A percentile compares a stretch with the other conserved stretches of the same genome.
These are phyloP conservation scores for Schizopygopsis pylzovi DNA, from an alignment of 2,797 vertebrate species.

Conservation along the genomic window DNA sequence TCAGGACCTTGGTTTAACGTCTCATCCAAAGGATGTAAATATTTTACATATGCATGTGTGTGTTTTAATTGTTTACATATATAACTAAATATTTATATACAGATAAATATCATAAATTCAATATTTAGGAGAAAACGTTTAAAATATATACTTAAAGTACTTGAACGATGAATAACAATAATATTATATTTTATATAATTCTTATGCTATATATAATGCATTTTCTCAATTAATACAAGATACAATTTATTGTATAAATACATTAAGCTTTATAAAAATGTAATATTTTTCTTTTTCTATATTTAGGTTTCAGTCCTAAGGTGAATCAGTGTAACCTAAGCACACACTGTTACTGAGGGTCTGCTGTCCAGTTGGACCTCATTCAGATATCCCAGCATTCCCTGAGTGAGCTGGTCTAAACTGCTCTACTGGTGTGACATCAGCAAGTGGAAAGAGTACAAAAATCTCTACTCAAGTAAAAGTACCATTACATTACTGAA, in stretches of 20 bases:
- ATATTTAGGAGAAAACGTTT: neutral
- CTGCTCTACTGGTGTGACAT: slow-evolving; percentile 29
- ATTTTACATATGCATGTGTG: neutral
- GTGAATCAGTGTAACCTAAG: slow-evolving; percentile 15
- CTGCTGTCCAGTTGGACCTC: slow-evolving; percentile 4
- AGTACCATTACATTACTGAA: too few species aligned
- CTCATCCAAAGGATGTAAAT: neutral
- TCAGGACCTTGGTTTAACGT: too few species aligned
- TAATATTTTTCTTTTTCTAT: neutral
- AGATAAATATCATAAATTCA: neutral
- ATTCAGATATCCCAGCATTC: slow-evolving; percentile 30
- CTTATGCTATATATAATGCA: too few species aligned
- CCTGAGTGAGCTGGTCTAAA: slow-evolving; percentile 26
- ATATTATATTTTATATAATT: neutral
- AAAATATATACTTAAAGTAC: neutral
- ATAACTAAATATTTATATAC: neutral
- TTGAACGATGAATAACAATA: neutral
- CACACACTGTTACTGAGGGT: neutral
- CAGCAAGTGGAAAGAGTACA: too few species aligned
- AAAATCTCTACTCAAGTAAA: too few species aligned
- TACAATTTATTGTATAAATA: neutral
- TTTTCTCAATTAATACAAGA: neutral
- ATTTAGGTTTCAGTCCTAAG: neutral
- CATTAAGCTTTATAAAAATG: too few species aligned
- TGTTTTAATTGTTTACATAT: neutral